phyloP scores from a whole-genome alignment of 2,797 vertebrate species.

The Botia almorhae region DNA sequence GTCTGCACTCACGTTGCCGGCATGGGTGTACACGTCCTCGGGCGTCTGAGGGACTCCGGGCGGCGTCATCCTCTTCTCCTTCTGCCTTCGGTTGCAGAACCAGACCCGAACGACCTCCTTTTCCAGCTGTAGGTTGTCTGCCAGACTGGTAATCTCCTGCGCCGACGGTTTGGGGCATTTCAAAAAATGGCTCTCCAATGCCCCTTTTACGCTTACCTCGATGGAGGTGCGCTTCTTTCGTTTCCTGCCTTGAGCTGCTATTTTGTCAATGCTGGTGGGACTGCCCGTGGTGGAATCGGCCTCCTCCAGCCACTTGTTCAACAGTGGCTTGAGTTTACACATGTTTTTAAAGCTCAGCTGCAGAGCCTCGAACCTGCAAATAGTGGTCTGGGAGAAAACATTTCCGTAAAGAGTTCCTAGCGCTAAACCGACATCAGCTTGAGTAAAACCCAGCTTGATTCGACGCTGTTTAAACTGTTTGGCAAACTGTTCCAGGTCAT shows the following conservation, averaged over 20 bases:
- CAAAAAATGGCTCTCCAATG: constrained; percentile 85
- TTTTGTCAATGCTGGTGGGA: constrained; percentile 93
- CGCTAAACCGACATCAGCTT: constrained; percentile 90
- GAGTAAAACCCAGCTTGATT: constrained; percentile 92
- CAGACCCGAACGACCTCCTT: constrained; percentile 92
- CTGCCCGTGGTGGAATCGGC: constrained; percentile 92
- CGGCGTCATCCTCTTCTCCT: constrained; percentile 87
- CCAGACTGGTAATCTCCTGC: constrained; percentile 85
- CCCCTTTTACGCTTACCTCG: constrained; percentile 86
- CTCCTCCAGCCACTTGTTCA: constrained; percentile 95
- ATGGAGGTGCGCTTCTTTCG: constrained; percentile 90
- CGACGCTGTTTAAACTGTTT: constrained; percentile 94
- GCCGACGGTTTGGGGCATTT: constrained; percentile 88
- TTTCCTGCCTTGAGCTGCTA: constrained; percentile 86
- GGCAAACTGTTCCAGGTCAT: constrained; percentile 93
- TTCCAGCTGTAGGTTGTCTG: constrained; percentile 84
- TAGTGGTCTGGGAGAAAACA: constrained; percentile 91
- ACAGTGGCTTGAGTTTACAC: constrained; percentile 89
- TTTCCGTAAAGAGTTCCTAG: constrained; percentile 89
- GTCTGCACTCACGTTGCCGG: constrained; percentile 94
- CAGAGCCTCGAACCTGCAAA: constrained; percentile 88
- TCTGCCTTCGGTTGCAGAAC: constrained; percentile 93
- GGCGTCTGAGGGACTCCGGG: constrained; percentile 88
- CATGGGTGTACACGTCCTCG: constrained; percentile 95
- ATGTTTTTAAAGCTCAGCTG: constrained; percentile 92